Evolutionary conservation across 2,113 vertebrate species (phyloP).

Genomic region (Microcebus ravelobensis): DNA sequence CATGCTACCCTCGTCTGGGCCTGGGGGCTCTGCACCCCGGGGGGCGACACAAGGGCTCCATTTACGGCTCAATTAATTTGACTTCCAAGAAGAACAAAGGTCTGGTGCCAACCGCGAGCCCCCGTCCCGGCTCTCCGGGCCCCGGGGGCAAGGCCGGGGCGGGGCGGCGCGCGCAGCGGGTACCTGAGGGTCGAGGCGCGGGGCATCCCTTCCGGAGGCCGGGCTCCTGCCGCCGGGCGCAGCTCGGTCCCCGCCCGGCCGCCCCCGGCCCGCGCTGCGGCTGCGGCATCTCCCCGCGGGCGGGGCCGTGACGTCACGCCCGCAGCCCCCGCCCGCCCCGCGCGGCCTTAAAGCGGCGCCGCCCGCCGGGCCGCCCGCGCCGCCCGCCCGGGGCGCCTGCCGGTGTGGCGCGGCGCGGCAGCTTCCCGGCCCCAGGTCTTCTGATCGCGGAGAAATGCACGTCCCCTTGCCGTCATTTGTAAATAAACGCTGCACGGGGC

Average conservation of each 20-base stretch:
- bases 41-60: not conserved
- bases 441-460: not conserved
- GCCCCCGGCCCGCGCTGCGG: slow-evolving; percentile 49
- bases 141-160: not conserved
- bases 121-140: not conserved
- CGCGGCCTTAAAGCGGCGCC: slow-evolving; percentile 72
- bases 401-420: accelerated
- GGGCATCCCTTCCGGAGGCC: slow-evolving; percentile 71
- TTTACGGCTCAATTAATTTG: not conserved
- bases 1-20: not conserved
- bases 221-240: slow-evolving; percentile 8
- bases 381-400: no score
- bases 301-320: slow-evolving; percentile 79
- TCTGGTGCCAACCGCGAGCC: not conserved
- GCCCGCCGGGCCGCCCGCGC: not conserved
- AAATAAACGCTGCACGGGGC: not conserved
- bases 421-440: not conserved
- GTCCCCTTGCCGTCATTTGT: not conserved
- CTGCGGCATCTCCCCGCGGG: slow-evolving; percentile 66
- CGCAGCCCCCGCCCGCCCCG: slow-evolving; percentile 4
- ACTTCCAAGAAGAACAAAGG: slow-evolving; percentile 23
- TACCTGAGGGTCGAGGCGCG: slow-evolving; percentile 76
- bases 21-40: not conserved
- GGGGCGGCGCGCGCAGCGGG: not conserved
- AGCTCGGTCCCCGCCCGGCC: slow-evolving; percentile 18